These are phyloP conservation scores for Bombus superbus DNA, from an alignment of 1,140 invertebrate genomes.

Conservation along the genomic window DNA sequence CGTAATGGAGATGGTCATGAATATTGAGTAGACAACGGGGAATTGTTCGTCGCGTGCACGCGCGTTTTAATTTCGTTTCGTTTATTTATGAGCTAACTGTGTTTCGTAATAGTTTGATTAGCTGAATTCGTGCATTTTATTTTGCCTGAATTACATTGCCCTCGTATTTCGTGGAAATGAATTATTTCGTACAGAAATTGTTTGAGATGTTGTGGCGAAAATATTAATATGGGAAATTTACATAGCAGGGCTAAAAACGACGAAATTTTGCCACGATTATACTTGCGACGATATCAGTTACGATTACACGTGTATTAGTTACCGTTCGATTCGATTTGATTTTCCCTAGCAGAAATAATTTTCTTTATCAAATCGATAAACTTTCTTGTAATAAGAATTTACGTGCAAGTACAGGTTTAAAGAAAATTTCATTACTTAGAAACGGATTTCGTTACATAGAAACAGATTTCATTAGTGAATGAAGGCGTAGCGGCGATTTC, in stretches of 20 bases:
- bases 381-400: background rate
- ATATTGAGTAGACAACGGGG: background rate
- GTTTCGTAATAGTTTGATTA: background rate
- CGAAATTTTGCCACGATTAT: too few species aligned
- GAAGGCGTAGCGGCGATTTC: slow-evolving; percentile 12
- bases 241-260: too few species aligned
- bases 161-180: background rate
- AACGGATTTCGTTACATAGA: background rate
- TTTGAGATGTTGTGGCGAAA: background rate
- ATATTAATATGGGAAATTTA: too few species aligned
- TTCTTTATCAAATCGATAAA: background rate
- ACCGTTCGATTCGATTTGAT: too few species aligned
- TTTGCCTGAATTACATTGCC: background rate
- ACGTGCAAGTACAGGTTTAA: background rate
- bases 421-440: background rate
- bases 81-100: slow-evolving; percentile 4
- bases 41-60: background rate
- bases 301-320: background rate
- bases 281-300: too few species aligned
- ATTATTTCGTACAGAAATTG: too few species aligned
- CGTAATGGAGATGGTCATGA: slow-evolving; percentile 1
- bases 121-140: background rate
- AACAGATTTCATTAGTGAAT: slow-evolving; percentile 14
- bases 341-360: background rate
- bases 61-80: background rate